Percentiles rank a stretch among this genome's conserved stretches.
Conservation (phyloP, 2,113 vertebrate genomes). For the Poeciliopsis turrubarensis region DNA sequence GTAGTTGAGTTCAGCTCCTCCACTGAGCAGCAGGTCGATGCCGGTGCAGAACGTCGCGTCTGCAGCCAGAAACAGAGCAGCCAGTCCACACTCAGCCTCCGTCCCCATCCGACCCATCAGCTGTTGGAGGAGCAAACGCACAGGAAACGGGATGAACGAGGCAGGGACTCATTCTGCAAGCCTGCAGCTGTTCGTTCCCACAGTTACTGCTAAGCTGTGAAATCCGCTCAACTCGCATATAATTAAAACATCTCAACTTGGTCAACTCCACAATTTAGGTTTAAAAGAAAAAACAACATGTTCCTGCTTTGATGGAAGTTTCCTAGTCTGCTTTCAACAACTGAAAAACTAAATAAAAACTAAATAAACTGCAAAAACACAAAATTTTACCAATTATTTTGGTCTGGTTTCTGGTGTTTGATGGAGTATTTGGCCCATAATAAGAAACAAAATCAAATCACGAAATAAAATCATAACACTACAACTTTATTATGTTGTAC, state of each 20-base stretch:
- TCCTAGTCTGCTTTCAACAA: too few species aligned
- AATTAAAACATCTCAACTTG: neutral
- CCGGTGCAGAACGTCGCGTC: conserved; percentile 87
- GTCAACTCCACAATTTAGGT: neutral
- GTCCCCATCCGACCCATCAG: conserved; percentile 86
- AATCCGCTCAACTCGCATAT: neutral
- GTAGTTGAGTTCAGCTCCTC: conserved; percentile 86
- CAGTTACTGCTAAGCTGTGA: neutral
- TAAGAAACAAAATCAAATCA: too few species aligned
- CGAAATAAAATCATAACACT: too few species aligned
- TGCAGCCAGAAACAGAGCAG: conserved; percentile 81
- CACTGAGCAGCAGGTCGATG: conserved; percentile 80
- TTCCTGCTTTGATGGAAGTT: neutral
- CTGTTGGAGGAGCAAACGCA: conserved; percentile 56
- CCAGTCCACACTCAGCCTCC: conserved; percentile 78
- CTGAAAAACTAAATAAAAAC: too few species aligned
- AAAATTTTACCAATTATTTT: too few species aligned
- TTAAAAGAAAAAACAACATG: neutral
- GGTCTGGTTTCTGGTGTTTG: too few species aligned
- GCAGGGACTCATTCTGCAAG: neutral
- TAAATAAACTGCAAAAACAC: too few species aligned
- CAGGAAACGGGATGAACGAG: neutral
- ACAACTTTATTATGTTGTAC: too few species aligned
- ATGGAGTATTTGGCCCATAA: too few species aligned
- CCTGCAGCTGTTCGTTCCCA: conserved; percentile 4